Conservation (phyloP, 2,888 invertebrate genomes). For the Melangyna quadrimaculata region DNA sequence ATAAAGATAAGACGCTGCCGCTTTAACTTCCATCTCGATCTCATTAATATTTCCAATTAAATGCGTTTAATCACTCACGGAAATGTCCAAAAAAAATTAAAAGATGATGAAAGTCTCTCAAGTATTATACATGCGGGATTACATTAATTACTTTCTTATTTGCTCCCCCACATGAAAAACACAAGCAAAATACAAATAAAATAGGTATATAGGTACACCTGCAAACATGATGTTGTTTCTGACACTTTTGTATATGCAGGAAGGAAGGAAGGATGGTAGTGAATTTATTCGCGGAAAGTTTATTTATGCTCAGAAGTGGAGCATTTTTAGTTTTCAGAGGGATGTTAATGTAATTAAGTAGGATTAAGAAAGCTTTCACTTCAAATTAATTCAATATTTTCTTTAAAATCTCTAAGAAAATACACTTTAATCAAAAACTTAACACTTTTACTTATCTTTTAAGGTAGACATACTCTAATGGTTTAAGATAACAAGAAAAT, state of each 20-base stretch:
- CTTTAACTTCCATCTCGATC: not conserved
- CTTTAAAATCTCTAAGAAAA: not conserved
- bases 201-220: not conserved
- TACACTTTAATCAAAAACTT: not conserved
- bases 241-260: no score
- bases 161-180: not conserved
- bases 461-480: not conserved
- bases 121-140: not conserved
- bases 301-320: not conserved
- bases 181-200: not conserved
- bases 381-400: conserved; percentile 3
- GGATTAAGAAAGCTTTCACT: not conserved
- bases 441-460: not conserved
- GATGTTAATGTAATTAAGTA: not conserved
- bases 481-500: not conserved
- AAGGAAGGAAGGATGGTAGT: no score
- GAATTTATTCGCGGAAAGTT: not conserved
- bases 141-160: conserved; percentile 20
- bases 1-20: not conserved
- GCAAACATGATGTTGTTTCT: not conserved
- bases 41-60: not conserved
- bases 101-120: not conserved
- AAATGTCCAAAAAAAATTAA: not conserved
- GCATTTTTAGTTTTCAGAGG: not conserved
- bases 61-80: conserved; percentile 6